A percentile compares a stretch with the other conserved stretches of the same genome.
Conservation (phyloP, 2,113 vertebrate species). For the Nothoprocta perdicaria region DNA sequence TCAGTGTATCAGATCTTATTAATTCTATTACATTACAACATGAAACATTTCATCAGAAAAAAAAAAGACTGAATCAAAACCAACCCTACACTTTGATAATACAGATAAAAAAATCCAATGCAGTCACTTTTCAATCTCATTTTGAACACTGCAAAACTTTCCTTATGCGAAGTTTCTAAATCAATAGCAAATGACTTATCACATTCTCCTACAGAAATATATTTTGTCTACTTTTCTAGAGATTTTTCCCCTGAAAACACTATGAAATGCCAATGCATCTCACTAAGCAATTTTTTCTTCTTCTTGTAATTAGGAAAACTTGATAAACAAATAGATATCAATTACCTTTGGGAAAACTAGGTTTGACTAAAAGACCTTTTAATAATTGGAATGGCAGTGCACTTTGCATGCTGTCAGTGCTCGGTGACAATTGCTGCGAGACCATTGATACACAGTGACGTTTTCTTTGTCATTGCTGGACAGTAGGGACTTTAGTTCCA, state of each 20-base stretch:
- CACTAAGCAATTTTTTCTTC: conserved; percentile 35
- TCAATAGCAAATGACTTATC: conserved; percentile 52
- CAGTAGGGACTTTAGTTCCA: conserved; percentile 66
- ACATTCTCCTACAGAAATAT: conserved; percentile 13
- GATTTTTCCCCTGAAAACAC: conserved; percentile 8
- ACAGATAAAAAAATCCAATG: conserved; percentile 56
- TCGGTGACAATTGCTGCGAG: conserved; percentile 56
- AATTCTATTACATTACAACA: conserved; percentile 77
- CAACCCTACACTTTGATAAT: conserved; percentile 71
- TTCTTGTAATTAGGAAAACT: conserved; percentile 65
- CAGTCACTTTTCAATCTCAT: conserved; percentile 65
- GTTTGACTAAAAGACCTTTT: conserved; percentile 62
- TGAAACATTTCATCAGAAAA: conserved; percentile 74
- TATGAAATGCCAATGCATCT: conserved; percentile 28
- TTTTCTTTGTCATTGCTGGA: conserved; percentile 77
- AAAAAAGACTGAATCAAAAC: conserved; percentile 72
- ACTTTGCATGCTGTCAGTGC: conserved; percentile 56
- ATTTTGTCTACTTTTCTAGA: conserved; percentile 38
- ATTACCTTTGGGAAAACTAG: conserved; percentile 52
- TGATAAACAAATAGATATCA: conserved; percentile 68
- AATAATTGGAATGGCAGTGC: conserved; percentile 60
- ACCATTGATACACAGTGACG: conserved; percentile 54
- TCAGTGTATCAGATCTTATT: conserved; percentile 81
- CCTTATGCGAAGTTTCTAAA: conserved; percentile 51
- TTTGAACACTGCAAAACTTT: conserved; percentile 67